Evolutionary conservation across 2,797 vertebrate species (phyloP).

Genomic region (Calcarius lapponicus): DNA sequence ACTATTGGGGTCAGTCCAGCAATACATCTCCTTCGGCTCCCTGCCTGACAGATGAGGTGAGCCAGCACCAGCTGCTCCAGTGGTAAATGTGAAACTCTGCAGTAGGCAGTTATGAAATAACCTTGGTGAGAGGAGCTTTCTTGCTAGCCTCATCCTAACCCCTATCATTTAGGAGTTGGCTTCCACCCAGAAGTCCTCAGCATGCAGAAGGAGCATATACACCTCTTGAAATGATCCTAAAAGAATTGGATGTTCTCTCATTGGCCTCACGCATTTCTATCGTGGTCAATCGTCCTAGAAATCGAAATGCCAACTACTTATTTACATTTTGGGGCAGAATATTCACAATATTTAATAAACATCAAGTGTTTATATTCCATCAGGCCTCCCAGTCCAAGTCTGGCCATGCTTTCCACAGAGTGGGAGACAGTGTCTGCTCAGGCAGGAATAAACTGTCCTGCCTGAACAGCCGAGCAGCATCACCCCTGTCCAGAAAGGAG

Average conservation of each 20-base stretch:
- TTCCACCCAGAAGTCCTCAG: not conserved
- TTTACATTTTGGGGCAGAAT: not conserved
- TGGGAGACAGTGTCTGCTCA: not conserved
- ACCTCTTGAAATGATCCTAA: not conserved
- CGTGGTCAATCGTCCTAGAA: not conserved
- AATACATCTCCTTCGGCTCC: slow-evolving; percentile 45
- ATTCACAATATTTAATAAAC: slow-evolving; percentile 41
- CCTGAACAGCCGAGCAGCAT: not conserved
- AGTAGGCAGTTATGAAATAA: slow-evolving; percentile 59
- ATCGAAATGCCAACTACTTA: not conserved
- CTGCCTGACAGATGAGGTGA: slow-evolving; percentile 47
- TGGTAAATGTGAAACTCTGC: slow-evolving; percentile 22
- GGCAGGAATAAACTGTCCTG: not conserved
- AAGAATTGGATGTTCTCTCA: not conserved
- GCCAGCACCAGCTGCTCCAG: slow-evolving; percentile 66
- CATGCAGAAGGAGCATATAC: not conserved
- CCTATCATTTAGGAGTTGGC: not conserved
- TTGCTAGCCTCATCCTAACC: slow-evolving; percentile 22
- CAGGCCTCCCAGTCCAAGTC: not conserved
- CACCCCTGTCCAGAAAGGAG: not conserved
- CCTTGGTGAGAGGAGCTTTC: slow-evolving; percentile 36
- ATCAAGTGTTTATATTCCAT: slow-evolving; percentile 4
- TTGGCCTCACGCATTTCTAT: not conserved
- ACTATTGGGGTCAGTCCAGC: slow-evolving; percentile 37
- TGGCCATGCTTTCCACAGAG: not conserved